Conservation (phyloP, 1,140 invertebrate species). For the Oedothorax gibbosus region DNA sequence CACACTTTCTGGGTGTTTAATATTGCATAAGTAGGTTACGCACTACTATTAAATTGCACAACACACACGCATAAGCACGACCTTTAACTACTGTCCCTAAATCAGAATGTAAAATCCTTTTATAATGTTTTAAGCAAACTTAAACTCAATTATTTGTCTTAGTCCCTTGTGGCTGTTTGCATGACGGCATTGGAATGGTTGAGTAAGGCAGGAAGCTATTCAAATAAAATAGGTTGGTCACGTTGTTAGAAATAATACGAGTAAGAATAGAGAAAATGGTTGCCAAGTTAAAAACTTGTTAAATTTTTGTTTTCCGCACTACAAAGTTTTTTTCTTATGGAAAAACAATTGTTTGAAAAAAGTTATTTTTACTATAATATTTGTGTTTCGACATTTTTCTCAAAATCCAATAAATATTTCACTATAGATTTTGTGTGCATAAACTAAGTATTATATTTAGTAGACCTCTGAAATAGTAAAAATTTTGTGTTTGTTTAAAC, state of each 20-base stretch:
- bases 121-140: background rate
- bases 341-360: background rate
- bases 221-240: conserved; percentile 18
- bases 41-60: background rate
- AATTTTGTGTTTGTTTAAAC: too few species aligned
- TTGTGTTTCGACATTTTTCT: background rate
- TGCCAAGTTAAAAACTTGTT: background rate
- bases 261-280: background rate
- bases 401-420: too few species aligned
- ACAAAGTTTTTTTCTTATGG: background rate
- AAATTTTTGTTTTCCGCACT: background rate
- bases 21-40: background rate
- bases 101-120: background rate
- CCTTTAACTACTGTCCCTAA: background rate
- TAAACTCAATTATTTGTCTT: conserved; percentile 6
- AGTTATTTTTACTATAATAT: conserved; percentile 9
- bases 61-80: background rate
- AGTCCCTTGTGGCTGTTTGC: background rate
- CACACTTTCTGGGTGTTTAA: background rate
- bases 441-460: too few species aligned
- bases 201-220: conserved; percentile 14
- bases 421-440: too few species aligned
- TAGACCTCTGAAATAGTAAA: too few species aligned
- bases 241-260: background rate
- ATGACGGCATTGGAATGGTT: conserved; percentile 9